phyloP scores from a whole-genome alignment of 2,113 vertebrate genomes.

The Xyliphius kryptos region DNA sequence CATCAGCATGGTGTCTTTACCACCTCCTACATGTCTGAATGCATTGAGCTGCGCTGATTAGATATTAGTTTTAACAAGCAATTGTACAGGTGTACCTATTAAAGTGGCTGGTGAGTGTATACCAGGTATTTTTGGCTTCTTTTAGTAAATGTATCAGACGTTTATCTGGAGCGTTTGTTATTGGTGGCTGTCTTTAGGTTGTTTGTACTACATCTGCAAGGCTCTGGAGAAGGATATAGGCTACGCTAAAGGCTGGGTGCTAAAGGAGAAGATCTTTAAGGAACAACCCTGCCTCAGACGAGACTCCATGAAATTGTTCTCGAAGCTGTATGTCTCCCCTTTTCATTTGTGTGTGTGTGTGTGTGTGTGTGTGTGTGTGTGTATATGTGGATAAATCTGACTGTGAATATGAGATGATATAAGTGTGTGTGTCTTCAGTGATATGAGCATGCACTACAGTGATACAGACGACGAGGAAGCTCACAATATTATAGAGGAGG shows the following conservation, averaged over 20 bases:
- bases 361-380: too few species aligned
- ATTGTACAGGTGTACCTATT: too few species aligned
- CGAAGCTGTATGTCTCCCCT: conserved; percentile 80
- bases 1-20: too few species aligned
- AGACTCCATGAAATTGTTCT: conserved; percentile 90
- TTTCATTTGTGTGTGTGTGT: too few species aligned
- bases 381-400: too few species aligned
- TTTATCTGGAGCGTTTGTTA: neutral
- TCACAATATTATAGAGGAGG: conserved; percentile 77
- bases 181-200: conserved; percentile 63
- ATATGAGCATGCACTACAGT: conserved; percentile 82
- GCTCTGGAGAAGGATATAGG: conserved; percentile 86
- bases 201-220: conserved; percentile 92
- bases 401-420: too few species aligned
- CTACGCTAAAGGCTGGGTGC: conserved; percentile 88
- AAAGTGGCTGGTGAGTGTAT: too few species aligned
- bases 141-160: too few species aligned
- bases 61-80: too few species aligned
- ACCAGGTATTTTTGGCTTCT: too few species aligned
- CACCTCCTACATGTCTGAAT: too few species aligned
- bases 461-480: conserved; percentile 77
- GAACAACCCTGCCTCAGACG: conserved; percentile 88
- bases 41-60: too few species aligned
- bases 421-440: conserved; percentile 57
- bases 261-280: conserved; percentile 92